Percentiles rank a stretch among this genome's conserved stretches.
phyloP scores from a whole-genome alignment of 1,140 invertebrate species.

The Calephelis virginiensis region DNA sequence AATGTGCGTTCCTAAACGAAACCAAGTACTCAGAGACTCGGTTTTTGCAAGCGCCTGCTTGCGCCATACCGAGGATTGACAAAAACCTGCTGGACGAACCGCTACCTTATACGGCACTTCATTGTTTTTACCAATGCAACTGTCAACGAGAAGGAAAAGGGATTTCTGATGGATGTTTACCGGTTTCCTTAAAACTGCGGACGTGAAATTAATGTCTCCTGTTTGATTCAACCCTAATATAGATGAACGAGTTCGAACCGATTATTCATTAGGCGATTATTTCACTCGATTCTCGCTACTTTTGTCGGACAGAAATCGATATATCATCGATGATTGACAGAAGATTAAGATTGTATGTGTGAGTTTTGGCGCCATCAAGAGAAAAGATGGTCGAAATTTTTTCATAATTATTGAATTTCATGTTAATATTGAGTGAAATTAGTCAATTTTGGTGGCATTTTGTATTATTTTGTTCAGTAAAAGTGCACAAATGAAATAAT shows the following conservation, averaged over 20 bases:
- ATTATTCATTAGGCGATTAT: constrained; percentile 9
- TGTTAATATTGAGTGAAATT: too few species aligned
- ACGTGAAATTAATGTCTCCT: constrained; percentile 30
- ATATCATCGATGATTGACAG: constrained; percentile 3
- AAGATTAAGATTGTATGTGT: constrained; percentile 6
- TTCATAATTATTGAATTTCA: too few species aligned
- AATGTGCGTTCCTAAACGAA: constrained; percentile 34
- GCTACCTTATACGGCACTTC: constrained; percentile 37
- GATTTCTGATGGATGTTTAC: constrained; percentile 38
- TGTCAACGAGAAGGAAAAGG: constrained; percentile 37
- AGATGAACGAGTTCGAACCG: constrained; percentile 8
- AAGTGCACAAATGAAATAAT: too few species aligned
- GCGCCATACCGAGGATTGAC: constrained; percentile 30
- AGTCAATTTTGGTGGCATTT: too few species aligned
- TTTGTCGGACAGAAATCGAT: constrained; percentile 7
- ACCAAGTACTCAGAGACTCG: constrained; percentile 28
- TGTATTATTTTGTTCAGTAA: too few species aligned
- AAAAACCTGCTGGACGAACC: constrained; percentile 36
- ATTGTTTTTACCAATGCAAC: constrained; percentile 37
- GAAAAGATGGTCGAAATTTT: too few species aligned
- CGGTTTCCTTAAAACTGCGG: constrained; percentile 40
- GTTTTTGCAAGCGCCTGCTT: constrained; percentile 33
- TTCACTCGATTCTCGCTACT: constrained; percentile 4
- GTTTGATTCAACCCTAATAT: constrained; percentile 19
- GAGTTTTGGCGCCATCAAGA: too few species aligned